Evolutionary conservation across 2,797 vertebrate genomes (phyloP).

Genomic region (Spondyliosoma cantharus): DNA sequence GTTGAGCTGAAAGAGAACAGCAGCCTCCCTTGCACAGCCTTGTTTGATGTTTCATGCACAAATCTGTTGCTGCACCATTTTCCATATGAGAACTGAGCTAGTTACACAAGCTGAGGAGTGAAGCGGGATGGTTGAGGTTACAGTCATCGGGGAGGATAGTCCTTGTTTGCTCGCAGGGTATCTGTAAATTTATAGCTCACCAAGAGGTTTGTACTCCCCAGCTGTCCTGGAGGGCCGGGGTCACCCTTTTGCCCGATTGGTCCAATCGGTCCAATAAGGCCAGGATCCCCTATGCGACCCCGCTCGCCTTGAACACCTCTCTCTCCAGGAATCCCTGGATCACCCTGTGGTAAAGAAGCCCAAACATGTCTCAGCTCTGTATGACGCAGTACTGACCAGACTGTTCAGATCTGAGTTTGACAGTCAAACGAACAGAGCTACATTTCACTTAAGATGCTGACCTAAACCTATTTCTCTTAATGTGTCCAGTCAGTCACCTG

Average conservation of each 20-base stretch:
- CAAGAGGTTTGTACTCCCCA: constrained; percentile 79
- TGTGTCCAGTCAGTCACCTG: constrained; percentile 53
- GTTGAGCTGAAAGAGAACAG: constrained; percentile 68
- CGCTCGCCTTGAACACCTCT: constrained; percentile 95
- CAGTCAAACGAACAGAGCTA: background rate
- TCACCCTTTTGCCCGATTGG: constrained; percentile 88
- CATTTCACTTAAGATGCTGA: constrained; percentile 40
- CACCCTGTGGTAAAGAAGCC: constrained; percentile 85
- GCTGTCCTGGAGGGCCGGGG: constrained; percentile 87
- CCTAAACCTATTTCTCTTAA: constrained; percentile 51
- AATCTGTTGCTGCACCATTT: constrained; percentile 63
- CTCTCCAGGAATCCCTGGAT: constrained; percentile 95
- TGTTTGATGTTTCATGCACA: constrained; percentile 73
- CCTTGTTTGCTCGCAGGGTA: constrained; percentile 30
- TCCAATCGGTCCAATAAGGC: constrained; percentile 85
- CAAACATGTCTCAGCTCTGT: constrained; percentile 16
- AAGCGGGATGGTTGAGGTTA: constrained; percentile 34
- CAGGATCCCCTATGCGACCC: constrained; percentile 89
- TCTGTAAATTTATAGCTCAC: constrained; percentile 78
- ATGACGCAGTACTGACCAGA: background rate
- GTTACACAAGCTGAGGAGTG: constrained; percentile 54
- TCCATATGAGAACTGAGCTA: constrained; percentile 44
- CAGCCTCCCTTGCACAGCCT: constrained; percentile 60
- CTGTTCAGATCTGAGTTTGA: background rate
- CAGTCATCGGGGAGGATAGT: constrained; percentile 28